Evolutionary conservation across 2,888 invertebrate genomes (phyloP), one percentile per base, ranked within the genome.

Genomic region (Ormyrus nitidulus): DNA sequence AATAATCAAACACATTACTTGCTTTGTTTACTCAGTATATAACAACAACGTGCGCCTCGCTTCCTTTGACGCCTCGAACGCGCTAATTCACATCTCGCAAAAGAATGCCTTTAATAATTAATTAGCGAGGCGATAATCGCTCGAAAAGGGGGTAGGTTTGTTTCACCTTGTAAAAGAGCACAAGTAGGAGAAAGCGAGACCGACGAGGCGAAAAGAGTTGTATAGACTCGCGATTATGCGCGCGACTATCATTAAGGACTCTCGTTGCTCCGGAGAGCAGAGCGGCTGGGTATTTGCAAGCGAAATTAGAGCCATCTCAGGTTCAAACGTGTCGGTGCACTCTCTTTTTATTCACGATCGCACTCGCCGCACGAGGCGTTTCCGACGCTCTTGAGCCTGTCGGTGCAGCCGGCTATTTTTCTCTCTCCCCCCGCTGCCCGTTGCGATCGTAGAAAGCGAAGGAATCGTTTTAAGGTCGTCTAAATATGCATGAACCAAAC

Each of bases 221-320:
- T 13, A 64, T 49, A 71, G 53, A 51, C 72, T 54, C 49, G 68
- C 66, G 58, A 64, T 68, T 81, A 81, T 81, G 76, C 59, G 74
- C 66, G 74, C 69, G 56, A 46, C n/a, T 46, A 65, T 65, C 71
- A 79, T 82, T 83, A 82, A 83, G 19, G 79, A 77, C 80, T 81
- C 75, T 72, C 66, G 81, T 80, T 81, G 80, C 80, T 79, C 80
- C 81, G 82, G 77, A 81, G 82, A 61, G 73, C 49, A 48, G 19
- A 19, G 19, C 19, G 58, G 62, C 13, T 54, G 7, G 62, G 56
- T 61, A 80, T 82, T 83, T 81, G 74, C 82, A 68, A 80, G 70
- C 81, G 69, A 83, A 83, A 84, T 83, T 81, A 81, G 79, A 84
- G 74, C 66, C 81, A 74, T 75, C 72, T 77, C 77, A 62, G 64